Percentiles rank a stretch among this genome's conserved stretches.
Conservation (phyloP, 2,888 invertebrate genomes). For the Hydrotaea diabolus region DNA sequence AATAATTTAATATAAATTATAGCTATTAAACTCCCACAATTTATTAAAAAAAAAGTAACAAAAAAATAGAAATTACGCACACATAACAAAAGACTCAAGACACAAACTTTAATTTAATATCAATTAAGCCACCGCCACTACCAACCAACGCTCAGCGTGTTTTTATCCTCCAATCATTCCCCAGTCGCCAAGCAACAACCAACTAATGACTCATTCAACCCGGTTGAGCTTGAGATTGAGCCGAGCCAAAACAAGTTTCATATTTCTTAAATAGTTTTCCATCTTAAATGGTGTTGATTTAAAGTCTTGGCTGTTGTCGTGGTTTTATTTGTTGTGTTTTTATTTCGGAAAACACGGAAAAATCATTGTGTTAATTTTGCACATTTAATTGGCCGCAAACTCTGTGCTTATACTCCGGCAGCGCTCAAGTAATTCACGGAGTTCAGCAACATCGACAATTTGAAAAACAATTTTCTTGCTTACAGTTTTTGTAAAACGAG, state of each 20-base stretch:
- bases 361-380: not conserved
- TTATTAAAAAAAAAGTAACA: not conserved
- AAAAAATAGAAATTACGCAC: not conserved
- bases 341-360: slow-evolving; percentile 17
- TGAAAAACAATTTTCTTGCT: slow-evolving; percentile 17
- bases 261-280: not conserved
- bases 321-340: not conserved
- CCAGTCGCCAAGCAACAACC: not conserved
- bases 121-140: too few species aligned
- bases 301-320: slow-evolving; percentile 5
- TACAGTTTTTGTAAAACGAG: too few species aligned
- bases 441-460: slow-evolving; percentile 25
- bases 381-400: slow-evolving; percentile 22
- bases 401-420: not conserved
- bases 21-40: slow-evolving; percentile 10
- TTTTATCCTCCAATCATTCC: not conserved
- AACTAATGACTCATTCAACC: slow-evolving; percentile 27
- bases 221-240: not conserved
- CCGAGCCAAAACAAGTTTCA: slow-evolving; percentile 17
- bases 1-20: slow-evolving; percentile 1
- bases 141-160: not conserved
- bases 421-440: not conserved
- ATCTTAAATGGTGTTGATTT: slow-evolving; percentile 18
- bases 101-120: not conserved
- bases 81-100: slow-evolving; percentile 32